phyloP scores from a whole-genome alignment of 2,797 vertebrate genomes.

The Tympanoctomys barrerae region DNA sequence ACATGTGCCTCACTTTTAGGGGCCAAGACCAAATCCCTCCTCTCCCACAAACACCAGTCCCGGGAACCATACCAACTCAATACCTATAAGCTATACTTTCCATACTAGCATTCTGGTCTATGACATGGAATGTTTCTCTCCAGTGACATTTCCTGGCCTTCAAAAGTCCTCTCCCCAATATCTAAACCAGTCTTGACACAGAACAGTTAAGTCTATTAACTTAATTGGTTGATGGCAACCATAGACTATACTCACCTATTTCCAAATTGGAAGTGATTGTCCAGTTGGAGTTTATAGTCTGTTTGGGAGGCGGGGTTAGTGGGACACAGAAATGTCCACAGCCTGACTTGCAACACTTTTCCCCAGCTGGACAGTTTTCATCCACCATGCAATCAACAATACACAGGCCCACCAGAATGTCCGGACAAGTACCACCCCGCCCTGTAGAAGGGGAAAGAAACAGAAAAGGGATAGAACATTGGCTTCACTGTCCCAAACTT shows the following conservation, averaged over 20 bases:
- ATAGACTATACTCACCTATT: slow-evolving; percentile 34
- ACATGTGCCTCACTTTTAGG: background rate
- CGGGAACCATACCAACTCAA: background rate
- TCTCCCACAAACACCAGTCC: background rate
- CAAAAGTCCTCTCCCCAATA: background rate
- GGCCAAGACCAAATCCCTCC: background rate
- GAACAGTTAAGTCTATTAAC: background rate
- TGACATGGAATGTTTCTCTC: background rate
- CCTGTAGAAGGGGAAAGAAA: slow-evolving; percentile 41
- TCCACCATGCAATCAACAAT: slow-evolving; percentile 56
- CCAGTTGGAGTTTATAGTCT: background rate
- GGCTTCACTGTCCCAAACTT: background rate
- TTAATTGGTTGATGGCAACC: background rate
- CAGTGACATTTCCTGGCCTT: background rate
- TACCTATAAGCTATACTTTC: background rate
- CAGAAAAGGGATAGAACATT: background rate
- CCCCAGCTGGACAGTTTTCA: slow-evolving; percentile 42
- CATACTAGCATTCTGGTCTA: background rate
- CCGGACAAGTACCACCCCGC: slow-evolving; percentile 41
- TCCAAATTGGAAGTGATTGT: background rate
- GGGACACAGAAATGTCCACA: slow-evolving; percentile 76
- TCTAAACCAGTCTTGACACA: background rate
- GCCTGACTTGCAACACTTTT: slow-evolving; percentile 79
- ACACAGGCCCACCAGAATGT: slow-evolving; percentile 67
- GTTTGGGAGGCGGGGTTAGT: rapidly evolving